A percentile compares a stretch with the other conserved stretches of the same genome.
Evolutionary conservation across 1,140 invertebrate genomes (phyloP).

Genomic region (Trachymyrmex cornetzi): DNA sequence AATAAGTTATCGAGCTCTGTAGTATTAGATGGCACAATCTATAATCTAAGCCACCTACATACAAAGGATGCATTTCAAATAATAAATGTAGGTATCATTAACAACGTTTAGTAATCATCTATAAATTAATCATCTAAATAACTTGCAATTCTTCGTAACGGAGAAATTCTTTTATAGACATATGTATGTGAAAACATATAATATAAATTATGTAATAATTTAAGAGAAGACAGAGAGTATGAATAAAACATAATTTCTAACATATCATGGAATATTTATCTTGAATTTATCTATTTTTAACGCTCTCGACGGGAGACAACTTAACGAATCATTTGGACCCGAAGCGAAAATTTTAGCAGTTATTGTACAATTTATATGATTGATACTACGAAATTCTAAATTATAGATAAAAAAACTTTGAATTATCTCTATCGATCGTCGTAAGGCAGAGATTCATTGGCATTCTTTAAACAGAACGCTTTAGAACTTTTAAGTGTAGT

Average conservation of each 20-base stretch:
- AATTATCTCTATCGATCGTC: too few relatives aligned
- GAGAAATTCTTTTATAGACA: not conserved
- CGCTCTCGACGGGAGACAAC: too few relatives aligned
- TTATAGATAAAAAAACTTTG: too few relatives aligned
- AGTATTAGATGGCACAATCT: conserved; percentile 1
- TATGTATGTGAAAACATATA: not conserved
- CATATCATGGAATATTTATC: too few relatives aligned
- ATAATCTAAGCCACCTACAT: not conserved
- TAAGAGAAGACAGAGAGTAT: not conserved
- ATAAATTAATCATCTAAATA: not conserved
- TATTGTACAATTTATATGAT: too few relatives aligned
- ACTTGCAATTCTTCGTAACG: not conserved
- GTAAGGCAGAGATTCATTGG: too few relatives aligned
- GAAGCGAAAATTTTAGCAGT: too few relatives aligned
- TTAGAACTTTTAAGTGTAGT: too few relatives aligned
- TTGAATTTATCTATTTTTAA: too few relatives aligned
- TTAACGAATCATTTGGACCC: too few relatives aligned
- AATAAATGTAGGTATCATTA: not conserved
- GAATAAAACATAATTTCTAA: not conserved
- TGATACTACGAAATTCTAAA: too few relatives aligned
- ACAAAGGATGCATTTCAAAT: not conserved
- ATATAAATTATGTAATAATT: not conserved
- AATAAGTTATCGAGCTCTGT: conserved; percentile 34
- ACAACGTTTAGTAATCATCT: not conserved
- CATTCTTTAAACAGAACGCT: too few relatives aligned